Conservation (phyloP, 2,888 invertebrate genomes). For the Tromatobia lineatoria region DNA sequence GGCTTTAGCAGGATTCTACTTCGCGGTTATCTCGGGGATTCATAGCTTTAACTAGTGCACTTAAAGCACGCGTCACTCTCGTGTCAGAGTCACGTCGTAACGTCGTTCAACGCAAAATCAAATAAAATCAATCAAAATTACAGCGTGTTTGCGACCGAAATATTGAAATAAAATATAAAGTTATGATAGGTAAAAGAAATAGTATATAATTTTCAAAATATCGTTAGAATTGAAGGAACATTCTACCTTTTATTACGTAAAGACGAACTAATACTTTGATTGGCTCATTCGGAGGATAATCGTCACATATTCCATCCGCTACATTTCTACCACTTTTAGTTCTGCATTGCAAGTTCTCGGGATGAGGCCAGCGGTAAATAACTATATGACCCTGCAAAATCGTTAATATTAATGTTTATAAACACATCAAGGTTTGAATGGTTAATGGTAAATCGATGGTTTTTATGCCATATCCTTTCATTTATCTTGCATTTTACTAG, state of each 20-base stretch:
- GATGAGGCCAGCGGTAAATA: conserved; percentile 91
- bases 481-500: background rate
- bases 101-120: conserved; percentile 22
- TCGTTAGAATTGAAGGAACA: background rate
- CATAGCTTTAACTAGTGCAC: conserved; percentile 25
- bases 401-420: background rate
- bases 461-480: conserved; percentile 5
- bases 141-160: background rate
- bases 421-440: no score
- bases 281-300: conserved; percentile 88
- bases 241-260: conserved; percentile 87
- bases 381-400: conserved; percentile 86
- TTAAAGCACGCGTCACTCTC: conserved; percentile 52
- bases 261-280: conserved; percentile 90
- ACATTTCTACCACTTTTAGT: conserved; percentile 86
- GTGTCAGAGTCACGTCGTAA: conserved; percentile 38
- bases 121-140: conserved; percentile 38
- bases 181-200: background rate
- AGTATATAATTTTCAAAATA: background rate
- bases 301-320: conserved; percentile 87
- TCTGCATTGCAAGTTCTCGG: conserved; percentile 85
- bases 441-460: no score
- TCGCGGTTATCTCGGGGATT: conserved; percentile 6
- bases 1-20: conserved; percentile 29
- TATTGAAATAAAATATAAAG: background rate